Evolutionary conservation across 2,113 vertebrate genomes (phyloP).

Genomic region (Tor tambroides): DNA sequence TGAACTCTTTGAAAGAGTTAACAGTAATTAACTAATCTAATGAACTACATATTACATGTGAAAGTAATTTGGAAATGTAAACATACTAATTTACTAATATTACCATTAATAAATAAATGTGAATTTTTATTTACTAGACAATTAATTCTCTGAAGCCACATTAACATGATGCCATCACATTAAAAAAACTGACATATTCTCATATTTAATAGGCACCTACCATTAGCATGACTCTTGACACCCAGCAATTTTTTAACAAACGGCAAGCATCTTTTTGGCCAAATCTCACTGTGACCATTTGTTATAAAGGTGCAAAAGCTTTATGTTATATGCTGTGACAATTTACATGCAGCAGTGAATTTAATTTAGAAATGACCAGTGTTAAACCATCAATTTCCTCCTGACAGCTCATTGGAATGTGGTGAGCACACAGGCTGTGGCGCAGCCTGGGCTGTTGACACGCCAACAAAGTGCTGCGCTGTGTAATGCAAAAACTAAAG

Average conservation of each 20-base stretch:
- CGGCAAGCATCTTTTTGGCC: conserved; percentile 34
- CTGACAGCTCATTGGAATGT: conserved; percentile 62
- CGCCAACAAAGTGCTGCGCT: conserved; percentile 6
- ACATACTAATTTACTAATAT: background rate
- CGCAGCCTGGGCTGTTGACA: conserved; percentile 2
- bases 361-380: conserved; percentile 62
- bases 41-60: background rate
- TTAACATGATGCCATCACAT: background rate
- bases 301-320: conserved; percentile 36
- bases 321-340: conserved; percentile 47
- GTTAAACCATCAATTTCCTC: conserved; percentile 59
- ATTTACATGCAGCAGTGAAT: conserved; percentile 60
- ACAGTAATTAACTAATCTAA: background rate
- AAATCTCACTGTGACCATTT: conserved; percentile 39
- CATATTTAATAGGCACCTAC: conserved; percentile 42
- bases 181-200: conserved; percentile 28
- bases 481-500: conserved; percentile 33
- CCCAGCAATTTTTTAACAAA: conserved; percentile 21
- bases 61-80: background rate
- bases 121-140: background rate
- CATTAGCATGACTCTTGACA: conserved; percentile 22
- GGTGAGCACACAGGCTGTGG: conserved; percentile 18
- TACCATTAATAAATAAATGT: background rate
- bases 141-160: background rate
- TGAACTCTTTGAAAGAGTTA: background rate